phyloP scores from a whole-genome alignment of 1,140 invertebrate species.

The Drosophila virilis region DNA sequence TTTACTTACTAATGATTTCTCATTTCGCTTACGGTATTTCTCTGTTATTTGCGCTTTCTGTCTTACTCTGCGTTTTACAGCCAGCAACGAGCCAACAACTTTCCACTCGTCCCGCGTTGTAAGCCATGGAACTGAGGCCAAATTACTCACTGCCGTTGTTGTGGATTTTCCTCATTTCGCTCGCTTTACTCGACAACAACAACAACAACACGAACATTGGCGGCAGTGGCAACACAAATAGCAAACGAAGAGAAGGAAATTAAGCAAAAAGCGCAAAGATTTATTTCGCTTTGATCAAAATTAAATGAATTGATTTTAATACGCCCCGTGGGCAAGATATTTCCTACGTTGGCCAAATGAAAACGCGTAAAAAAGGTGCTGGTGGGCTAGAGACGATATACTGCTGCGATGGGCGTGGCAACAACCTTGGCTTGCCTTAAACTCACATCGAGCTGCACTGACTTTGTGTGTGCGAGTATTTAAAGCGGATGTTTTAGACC shows the following conservation, averaged over 20 bases:
- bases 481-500: not conserved
- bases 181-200: slow-evolving; percentile 20
- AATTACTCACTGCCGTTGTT: slow-evolving; percentile 79
- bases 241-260: slow-evolving; percentile 66
- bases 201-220: slow-evolving; percentile 9
- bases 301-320: slow-evolving; percentile 83
- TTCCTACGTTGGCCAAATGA: slow-evolving; percentile 75
- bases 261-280: slow-evolving; percentile 83
- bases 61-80: slow-evolving; percentile 71
- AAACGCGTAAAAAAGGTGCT: slow-evolving; percentile 76
- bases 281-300: slow-evolving; percentile 83
- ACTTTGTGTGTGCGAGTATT: slow-evolving; percentile 20
- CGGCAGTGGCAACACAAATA: not conserved
- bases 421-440: slow-evolving; percentile 31
- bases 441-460: slow-evolving; percentile 62
- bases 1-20: slow-evolving; percentile 83
- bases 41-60: slow-evolving; percentile 76
- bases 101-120: slow-evolving; percentile 1
- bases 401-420: slow-evolving; percentile 48
- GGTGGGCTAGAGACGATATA: slow-evolving; percentile 15
- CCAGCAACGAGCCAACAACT: slow-evolving; percentile 13
- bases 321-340: slow-evolving; percentile 82
- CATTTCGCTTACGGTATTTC: slow-evolving; percentile 80
- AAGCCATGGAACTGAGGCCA: slow-evolving; percentile 53
- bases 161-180: slow-evolving; percentile 73